These are phyloP conservation scores for Artemia sp. DNA, from an alignment of 2,888 invertebrate genomes.

Conservation along the genomic window DNA sequence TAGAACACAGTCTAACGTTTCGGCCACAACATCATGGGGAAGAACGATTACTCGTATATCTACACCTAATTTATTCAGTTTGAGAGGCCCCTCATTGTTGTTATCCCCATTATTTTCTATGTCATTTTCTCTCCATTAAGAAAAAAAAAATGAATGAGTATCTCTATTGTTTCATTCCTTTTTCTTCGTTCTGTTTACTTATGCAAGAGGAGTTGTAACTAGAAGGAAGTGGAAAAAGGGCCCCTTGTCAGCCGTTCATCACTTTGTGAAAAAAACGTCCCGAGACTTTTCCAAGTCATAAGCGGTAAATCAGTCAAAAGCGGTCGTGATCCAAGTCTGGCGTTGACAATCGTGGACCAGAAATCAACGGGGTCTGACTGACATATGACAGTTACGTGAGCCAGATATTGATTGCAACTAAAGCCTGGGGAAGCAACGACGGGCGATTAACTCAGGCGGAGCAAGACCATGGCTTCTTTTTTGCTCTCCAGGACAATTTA, in stretches of 20 bases:
- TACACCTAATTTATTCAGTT: too few species aligned
- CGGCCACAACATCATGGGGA: too few species aligned
- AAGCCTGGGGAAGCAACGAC: slow-evolving; percentile 3
- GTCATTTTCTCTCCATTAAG: too few species aligned
- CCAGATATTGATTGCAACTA: slow-evolving; percentile 15
- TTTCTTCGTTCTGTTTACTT: slow-evolving; percentile 10
- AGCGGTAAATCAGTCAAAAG: slow-evolving; percentile 8
- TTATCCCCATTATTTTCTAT: too few species aligned
- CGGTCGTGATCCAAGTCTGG: slow-evolving; percentile 15
- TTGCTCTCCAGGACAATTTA: slow-evolving; percentile 3
- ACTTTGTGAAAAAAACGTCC: background rate
- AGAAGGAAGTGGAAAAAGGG: background rate
- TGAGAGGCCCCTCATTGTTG: too few species aligned
- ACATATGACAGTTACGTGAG: slow-evolving; percentile 13
- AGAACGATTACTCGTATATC: too few species aligned
- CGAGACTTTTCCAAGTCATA: slow-evolving; percentile 3
- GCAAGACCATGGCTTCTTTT: background rate
- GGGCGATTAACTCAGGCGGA: slow-evolving; percentile 4
- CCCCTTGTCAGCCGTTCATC: slow-evolving; percentile 9
- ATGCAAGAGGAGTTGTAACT: slow-evolving; percentile 15
- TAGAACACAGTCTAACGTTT: too few species aligned
- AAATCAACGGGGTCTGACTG: slow-evolving; percentile 15
- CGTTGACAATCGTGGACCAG: slow-evolving; percentile 15
- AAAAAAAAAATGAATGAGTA: too few species aligned
- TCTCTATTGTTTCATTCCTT: background rate